These are phyloP conservation scores for Candoia aspera DNA, from an alignment of 2,113 vertebrate species.

Conservation along the genomic window DNA sequence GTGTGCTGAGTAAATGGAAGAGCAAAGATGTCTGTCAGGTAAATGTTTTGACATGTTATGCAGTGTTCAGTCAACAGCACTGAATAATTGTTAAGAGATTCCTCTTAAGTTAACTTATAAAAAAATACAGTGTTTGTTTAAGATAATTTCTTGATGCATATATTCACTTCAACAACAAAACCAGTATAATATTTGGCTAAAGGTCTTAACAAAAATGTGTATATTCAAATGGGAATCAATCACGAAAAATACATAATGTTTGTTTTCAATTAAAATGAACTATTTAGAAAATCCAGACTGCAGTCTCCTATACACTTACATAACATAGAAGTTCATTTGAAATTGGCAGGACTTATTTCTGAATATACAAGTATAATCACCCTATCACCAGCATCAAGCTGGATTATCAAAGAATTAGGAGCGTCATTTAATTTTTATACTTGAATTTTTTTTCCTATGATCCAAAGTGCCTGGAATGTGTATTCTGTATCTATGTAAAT, in stretches of 20 bases:
- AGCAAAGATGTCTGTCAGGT: conserved; percentile 93
- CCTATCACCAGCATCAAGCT: not conserved
- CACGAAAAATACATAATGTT: conserved; percentile 17
- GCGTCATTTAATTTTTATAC: not conserved
- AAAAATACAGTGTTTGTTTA: conserved; percentile 40
- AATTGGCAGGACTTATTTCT: not conserved
- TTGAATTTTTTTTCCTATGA: not conserved
- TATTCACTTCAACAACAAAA: conserved; percentile 45
- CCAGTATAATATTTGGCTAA: conserved; percentile 20
- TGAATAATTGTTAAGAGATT: conserved; percentile 53
- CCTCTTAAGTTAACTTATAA: conserved; percentile 53
- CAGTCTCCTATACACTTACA: not conserved
- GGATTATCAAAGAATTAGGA: not conserved
- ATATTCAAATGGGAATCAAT: not conserved
- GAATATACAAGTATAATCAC: not conserved
- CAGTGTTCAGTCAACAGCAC: conserved; percentile 54
- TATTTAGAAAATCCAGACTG: conserved; percentile 17
- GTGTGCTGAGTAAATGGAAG: conserved; percentile 93
- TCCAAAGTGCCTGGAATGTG: not conserved
- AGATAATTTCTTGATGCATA: conserved; percentile 39
- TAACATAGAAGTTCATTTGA: not conserved
- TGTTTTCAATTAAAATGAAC: not conserved
- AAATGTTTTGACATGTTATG: conserved; percentile 73
- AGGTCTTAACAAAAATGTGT: conserved; percentile 35
- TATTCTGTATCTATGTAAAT: not conserved